A percentile compares a stretch with the other conserved stretches of the same genome.
Evolutionary conservation across 2,888 invertebrate species (phyloP).

Genomic region (Tetropium fuscum): DNA sequence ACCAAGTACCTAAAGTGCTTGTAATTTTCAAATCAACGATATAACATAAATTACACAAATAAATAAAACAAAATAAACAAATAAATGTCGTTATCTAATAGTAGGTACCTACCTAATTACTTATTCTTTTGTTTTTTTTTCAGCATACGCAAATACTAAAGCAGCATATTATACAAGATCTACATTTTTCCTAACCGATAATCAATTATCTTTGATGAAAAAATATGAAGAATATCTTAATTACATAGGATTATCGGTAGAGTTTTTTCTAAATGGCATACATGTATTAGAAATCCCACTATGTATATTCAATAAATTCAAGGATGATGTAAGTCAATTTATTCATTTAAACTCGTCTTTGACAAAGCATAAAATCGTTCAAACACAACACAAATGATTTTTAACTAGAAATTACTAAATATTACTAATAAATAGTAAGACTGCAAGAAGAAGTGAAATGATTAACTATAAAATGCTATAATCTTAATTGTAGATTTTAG

Average conservation of each 20-base stretch:
- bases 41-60: not conserved
- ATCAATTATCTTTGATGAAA: slow-evolving; percentile 69
- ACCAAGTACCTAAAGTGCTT: too few species aligned
- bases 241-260: slow-evolving; percentile 72
- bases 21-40: too few species aligned
- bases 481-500: too few species aligned
- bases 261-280: slow-evolving; percentile 64
- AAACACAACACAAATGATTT: too few species aligned
- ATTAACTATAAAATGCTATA: too few species aligned
- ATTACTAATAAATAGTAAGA: too few species aligned
- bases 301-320: slow-evolving; percentile 71
- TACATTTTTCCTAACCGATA: slow-evolving; percentile 57
- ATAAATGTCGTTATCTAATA: not conserved
- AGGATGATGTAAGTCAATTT: slow-evolving; percentile 66
- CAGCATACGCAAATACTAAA: slow-evolving; percentile 47
- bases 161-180: slow-evolving; percentile 40
- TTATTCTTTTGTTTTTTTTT: slow-evolving; percentile 23
- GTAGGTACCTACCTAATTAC: not conserved
- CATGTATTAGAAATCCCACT: slow-evolving; percentile 71
- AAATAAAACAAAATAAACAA: too few species aligned
- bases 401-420: too few species aligned
- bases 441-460: too few species aligned
- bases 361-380: too few species aligned
- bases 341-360: not conserved
- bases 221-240: slow-evolving; percentile 70